A percentile compares a stretch with the other conserved stretches of the same genome.
Evolutionary conservation across 2,113 vertebrate genomes (phyloP).

Genomic region (Planiliza haematocheilus): DNA sequence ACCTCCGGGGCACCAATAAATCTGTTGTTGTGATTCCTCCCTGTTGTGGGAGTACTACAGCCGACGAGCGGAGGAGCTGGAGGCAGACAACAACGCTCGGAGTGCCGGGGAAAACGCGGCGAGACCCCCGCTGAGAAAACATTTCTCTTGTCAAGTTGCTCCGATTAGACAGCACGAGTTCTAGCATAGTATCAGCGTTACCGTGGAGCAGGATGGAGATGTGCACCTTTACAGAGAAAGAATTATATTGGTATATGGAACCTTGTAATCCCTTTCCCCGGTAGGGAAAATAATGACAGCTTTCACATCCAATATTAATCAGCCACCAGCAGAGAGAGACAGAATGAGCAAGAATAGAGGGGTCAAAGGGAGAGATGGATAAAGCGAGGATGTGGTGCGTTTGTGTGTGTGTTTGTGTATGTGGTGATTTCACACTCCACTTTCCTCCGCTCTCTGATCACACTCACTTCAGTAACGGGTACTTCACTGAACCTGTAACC

Average conservation of each 20-base stretch:
- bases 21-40: constrained; percentile 34
- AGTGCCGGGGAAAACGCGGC: constrained; percentile 23
- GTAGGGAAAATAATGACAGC: constrained; percentile 23
- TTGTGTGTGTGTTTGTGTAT: constrained; percentile 10
- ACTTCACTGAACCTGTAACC: constrained; percentile 40
- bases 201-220: constrained; percentile 6
- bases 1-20: constrained; percentile 46
- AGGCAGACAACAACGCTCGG: constrained; percentile 10
- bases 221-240: constrained; percentile 8
- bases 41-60: constrained; percentile 23
- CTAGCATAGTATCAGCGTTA: background rate
- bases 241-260: constrained; percentile 30
- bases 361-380: background rate
- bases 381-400: background rate
- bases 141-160: constrained; percentile 6
- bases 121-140: background rate
- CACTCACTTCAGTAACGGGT: constrained; percentile 41
- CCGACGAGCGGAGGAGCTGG: constrained; percentile 6
- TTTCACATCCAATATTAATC: constrained; percentile 67
- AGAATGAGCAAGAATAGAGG: constrained; percentile 35
- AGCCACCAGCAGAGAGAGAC: constrained; percentile 68
- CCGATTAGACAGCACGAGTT: constrained; percentile 13
- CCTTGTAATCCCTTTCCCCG: constrained; percentile 25
- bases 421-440: constrained; percentile 47
- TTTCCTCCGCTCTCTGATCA: constrained; percentile 48